Evolutionary conservation across 2,113 vertebrate species (phyloP), one percentile per base, ranked within the genome.

Genomic region (Bubo blakistoni): DNA sequence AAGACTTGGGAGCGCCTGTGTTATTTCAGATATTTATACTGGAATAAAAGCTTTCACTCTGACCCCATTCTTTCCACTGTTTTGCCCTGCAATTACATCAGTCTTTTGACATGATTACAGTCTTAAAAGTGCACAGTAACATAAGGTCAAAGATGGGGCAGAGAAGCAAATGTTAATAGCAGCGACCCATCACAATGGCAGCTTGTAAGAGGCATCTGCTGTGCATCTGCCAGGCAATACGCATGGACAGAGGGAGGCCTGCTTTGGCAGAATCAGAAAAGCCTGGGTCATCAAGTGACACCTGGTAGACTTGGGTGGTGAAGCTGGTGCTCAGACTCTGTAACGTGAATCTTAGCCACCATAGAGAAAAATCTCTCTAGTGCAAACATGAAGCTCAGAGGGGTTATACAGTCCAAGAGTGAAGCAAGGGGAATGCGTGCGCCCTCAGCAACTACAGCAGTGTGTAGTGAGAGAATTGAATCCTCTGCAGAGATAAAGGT

Each of bases 21-120:
- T 81, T 95, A 72, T 84, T 95, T 93, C 80, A 94, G 80, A 62
- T 94, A 91, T 87, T 97, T 95, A 93, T 91, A 90, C 42, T 66
- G 27, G 66, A 96, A 90, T 82, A 93, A 95, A 88, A 93, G 46
- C 44, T 74, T 93, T 71, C 26, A 57, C 24, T 70, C n/a, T 78
- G 80, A 91, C 52, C 44, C 57, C 13, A 15, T 44, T 91, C 46
- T 93, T 96, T 83, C 90, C 83, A 81, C 40, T 86, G 83, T 57
- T 93, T 95, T 76, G 42, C 72, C 44, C 77, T 72, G 20, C 27
- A 76, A 71, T 88, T 24, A 74, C 82, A 92, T 81, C 76, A 95
- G 63, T 22, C n/a, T 67, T 93, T 51, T 81, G 52, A 47, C 25
- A 62, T 15, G 7, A 87, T 79, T 92, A 49, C 46, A 74, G 77